Base-by-base conservation (phyloP, 2,797 vertebrate species). In the Catharus ustulatus region DNA sequence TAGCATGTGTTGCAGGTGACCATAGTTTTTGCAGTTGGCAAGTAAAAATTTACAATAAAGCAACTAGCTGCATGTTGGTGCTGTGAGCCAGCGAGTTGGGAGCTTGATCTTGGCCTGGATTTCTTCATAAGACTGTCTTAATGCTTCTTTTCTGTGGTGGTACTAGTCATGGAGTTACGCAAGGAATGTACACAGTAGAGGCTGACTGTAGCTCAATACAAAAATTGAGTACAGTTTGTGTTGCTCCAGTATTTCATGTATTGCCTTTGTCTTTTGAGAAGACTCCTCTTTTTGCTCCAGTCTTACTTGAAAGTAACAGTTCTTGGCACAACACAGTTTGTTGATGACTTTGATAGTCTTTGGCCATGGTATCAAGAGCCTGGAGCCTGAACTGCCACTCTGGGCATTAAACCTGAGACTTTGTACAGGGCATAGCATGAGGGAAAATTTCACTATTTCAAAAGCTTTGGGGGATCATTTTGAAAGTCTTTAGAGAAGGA, bases 361-460 rank as follows among this genome's bases (percentile, higher is more conserved):
- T 64, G 21, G 21, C 21, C 1, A 0, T 36, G 38, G 24, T 63
- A 7, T 63, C 45, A 32, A 54, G 30, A 66, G 14, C 26, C 30
- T 63, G 6, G 24, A 30, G 32, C 10, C 21, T 29, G 2, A 61
- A 23, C 3, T 73, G 18, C 59, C 8, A 15, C 14, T 11, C 20
- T 13, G 7, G 32, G 11, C 22, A 13, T 76, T 84, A n/a, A 61
- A 45, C 1, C 6, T 40, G 29, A 68, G 29, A 5, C 19, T 52
- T 61, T 77, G 26, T 73, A 21, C 12, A 63, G 48, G 36, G 21
- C 23, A 5, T n/a, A 32, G 5, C 9, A 34, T 0, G 0, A 11
- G 14, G 4, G 5, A 2, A 61, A 13, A 32, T 48, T 74, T 64
- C 29, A 40, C 13, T 30, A 0, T 46, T 34, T 34, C 34, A 30